A percentile compares a stretch with the other conserved stretches of the same genome.
Conservation (phyloP, 2,797 vertebrate species). For the Macrochelys suwanniensis region DNA sequence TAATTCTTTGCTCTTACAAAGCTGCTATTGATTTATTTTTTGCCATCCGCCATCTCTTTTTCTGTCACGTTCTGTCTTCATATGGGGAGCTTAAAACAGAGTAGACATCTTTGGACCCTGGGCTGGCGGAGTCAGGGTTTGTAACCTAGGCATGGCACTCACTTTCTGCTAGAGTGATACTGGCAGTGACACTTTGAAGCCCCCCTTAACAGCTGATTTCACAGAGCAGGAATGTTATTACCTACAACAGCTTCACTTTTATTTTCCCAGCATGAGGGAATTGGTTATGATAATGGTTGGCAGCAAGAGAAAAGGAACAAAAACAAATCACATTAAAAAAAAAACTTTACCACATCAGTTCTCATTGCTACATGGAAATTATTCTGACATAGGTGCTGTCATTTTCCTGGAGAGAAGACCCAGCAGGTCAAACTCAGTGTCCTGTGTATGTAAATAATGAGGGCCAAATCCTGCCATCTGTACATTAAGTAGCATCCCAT, state of each 20-base stretch:
- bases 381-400: slow-evolving; percentile 4
- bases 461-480: background rate
- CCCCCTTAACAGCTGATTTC: background rate
- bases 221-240: background rate
- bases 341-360: background rate
- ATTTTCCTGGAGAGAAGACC: background rate
- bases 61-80: background rate
- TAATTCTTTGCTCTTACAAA: background rate
- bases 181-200: background rate
- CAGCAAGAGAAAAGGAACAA: background rate
- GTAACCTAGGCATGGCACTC: background rate
- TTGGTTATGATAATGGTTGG: background rate
- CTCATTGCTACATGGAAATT: background rate
- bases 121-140: background rate
- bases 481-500: background rate
- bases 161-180: background rate
- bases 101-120: background rate
- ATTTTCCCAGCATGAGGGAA: background rate
- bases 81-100: background rate
- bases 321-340: background rate
- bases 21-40: background rate
- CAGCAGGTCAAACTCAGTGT: background rate
- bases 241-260: background rate
- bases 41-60: background rate
- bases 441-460: background rate